Base-by-base conservation (phyloP, 1,140 invertebrate genomes). In the Drosophila subobscura region DNA sequence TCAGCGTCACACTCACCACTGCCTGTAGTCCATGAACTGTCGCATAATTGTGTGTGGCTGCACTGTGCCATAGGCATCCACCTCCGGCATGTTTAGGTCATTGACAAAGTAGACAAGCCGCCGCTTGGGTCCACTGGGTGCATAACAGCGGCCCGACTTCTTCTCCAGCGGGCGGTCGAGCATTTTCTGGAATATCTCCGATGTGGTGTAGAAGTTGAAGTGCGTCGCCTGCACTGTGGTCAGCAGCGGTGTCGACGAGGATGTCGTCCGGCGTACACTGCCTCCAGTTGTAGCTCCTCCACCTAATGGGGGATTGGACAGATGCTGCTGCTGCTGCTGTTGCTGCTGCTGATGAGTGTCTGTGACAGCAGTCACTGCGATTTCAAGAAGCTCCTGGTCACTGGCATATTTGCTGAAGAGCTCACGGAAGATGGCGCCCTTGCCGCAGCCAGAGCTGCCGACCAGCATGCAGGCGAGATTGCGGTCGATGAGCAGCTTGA, bases 61-160 rank as follows among this genome's bases (percentile, higher is more conserved):
- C 2, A 99, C 97, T 0, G 98, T 99, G 47, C 97, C 97, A 88
- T 99, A 99, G 56, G 94, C 94, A 92, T 99, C 98, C 2, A 99
- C 97, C 93, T 98, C 97, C 5, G 98, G 98, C 97, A 99, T 99
- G 92, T 99, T 99, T 93, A 99, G 95, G 90, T 99, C 98, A 91
- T 99, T 98, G 55, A 99, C 95, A 90, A 99, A 99, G 92, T 98
- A 99, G 61, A 99, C 95, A 88, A 99, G 94, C 12, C 94, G 95
- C 79, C 98, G 97, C 72, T 94, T 97, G 27, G 89, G 79, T 6
- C 97, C 98, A 1, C 97, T 96, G 40, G 98, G 98, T 0, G 96
- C 98, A 91, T 95, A 99, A 92, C 97, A 98, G 46, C 96, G 94
- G 0, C 98, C 98, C 1, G 97, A 97, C 92, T 99, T 99, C 92